A percentile compares a stretch with the other conserved stretches of the same genome.
Evolutionary conservation across 2,797 vertebrate genomes (phyloP).

Genomic region (Lepidocolaptes lacrymiger): DNA sequence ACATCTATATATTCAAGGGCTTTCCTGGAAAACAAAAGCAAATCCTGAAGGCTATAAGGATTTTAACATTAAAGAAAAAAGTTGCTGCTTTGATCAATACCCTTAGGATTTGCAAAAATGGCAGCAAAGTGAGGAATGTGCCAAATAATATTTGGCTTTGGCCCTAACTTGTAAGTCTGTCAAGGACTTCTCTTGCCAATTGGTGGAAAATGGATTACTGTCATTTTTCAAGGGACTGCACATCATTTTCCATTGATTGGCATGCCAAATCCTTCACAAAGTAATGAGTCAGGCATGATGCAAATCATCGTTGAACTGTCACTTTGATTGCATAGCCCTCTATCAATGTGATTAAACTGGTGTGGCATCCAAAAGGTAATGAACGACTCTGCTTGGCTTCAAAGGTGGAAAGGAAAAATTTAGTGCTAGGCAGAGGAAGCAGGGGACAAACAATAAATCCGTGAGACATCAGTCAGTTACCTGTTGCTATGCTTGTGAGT

Average conservation of each 20-base stretch:
- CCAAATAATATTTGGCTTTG: constrained; percentile 76
- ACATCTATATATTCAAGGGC: not conserved
- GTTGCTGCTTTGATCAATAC: constrained; percentile 58
- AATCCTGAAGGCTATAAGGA: constrained; percentile 1
- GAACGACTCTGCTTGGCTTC: constrained; percentile 66
- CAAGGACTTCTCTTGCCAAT: constrained; percentile 76
- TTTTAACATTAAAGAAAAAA: constrained; percentile 37
- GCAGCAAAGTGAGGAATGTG: constrained; percentile 51
- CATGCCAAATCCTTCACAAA: constrained; percentile 81
- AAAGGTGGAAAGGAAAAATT: constrained; percentile 70
- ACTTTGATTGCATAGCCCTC: constrained; percentile 82
- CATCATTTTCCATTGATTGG: constrained; percentile 81
- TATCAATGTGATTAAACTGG: constrained; percentile 80
- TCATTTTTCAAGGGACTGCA: constrained; percentile 74
- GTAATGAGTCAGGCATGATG: constrained; percentile 81
- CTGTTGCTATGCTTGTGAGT: not conserved
- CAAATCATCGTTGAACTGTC: constrained; percentile 81
- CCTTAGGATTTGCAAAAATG: constrained; percentile 57
- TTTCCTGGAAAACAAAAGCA: constrained; percentile 15
- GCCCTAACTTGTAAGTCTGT: constrained; percentile 73
- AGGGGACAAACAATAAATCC: not conserved
- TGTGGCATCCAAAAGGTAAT: constrained; percentile 75
- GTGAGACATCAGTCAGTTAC: not conserved
- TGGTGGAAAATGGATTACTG: constrained; percentile 80
- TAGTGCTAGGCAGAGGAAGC: constrained; percentile 36